Percentiles rank a stretch among this genome's conserved stretches.
Evolutionary conservation across 2,888 invertebrate genomes (phyloP).

Genomic region (Pseudoips prasinana): DNA sequence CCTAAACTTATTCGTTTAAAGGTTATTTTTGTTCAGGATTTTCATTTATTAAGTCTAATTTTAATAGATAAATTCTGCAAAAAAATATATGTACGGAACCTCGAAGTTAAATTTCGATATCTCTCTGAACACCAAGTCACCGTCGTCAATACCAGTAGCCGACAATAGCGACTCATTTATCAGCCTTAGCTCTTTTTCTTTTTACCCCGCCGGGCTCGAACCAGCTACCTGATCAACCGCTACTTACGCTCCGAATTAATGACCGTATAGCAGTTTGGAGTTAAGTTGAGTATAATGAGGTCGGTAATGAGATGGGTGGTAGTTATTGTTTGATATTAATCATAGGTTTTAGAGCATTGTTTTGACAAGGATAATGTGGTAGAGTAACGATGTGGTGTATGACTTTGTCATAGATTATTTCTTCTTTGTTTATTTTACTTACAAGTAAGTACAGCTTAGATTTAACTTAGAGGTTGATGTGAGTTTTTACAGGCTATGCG

Average conservation of each 20-base stretch:
- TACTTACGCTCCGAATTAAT: conserved; percentile 38
- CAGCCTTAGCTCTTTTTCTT: conserved; percentile 39
- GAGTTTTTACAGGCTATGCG: too few relatives aligned
- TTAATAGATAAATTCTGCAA: too few relatives aligned
- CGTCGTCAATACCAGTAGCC: conserved; percentile 45
- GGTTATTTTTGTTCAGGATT: too few relatives aligned
- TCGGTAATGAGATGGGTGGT: conserved; percentile 28
- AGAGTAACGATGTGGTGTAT: too few relatives aligned
- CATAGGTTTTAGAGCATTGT: conserved; percentile 8
- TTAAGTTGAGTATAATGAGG: conserved; percentile 33
- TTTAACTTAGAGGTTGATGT: too few relatives aligned
- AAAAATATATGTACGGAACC: conserved; percentile 34
- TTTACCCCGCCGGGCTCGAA: conserved; percentile 31
- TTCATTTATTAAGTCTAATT: too few relatives aligned
- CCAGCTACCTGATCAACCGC: conserved; percentile 44
- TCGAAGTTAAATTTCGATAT: background rate
- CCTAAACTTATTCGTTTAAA: too few relatives aligned
- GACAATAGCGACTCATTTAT: conserved; percentile 43
- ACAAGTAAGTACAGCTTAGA: too few relatives aligned
- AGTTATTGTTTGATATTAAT: conserved; percentile 26
- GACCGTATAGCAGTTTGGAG: conserved; percentile 26
- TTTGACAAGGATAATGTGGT: too few relatives aligned
- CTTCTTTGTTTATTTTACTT: too few relatives aligned
- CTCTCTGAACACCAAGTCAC: conserved; percentile 1
- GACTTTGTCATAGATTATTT: too few relatives aligned